A percentile compares a stretch with the other conserved stretches of the same genome.
Evolutionary conservation across 2,797 vertebrate species (phyloP).

Genomic region (Linurgus olivaceus): DNA sequence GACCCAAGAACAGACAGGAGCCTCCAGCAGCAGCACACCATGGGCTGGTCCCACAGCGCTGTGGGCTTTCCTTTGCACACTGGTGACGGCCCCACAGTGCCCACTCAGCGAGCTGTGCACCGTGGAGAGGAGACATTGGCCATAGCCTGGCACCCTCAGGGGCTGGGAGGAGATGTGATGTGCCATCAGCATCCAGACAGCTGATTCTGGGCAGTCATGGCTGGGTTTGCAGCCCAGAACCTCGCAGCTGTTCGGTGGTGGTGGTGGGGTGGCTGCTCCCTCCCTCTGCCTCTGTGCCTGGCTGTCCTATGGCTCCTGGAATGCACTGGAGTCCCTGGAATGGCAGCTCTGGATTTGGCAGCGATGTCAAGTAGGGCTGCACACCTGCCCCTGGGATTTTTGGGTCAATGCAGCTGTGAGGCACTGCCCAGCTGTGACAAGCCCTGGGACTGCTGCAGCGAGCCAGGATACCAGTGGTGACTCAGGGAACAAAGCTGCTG

Average conservation of each 20-base stretch:
- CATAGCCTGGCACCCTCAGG: neutral
- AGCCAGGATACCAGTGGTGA: accelerated
- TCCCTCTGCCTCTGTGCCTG: neutral
- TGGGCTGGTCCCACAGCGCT: accelerated
- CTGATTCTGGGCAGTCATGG: neutral
- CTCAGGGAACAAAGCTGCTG: neutral
- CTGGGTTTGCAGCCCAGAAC: neutral
- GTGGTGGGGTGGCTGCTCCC: neutral
- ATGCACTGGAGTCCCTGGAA: neutral
- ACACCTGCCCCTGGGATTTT: accelerated
- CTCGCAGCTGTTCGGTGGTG: neutral
- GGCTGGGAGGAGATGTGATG: neutral
- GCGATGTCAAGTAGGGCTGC: neutral
- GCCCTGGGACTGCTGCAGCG: accelerated
- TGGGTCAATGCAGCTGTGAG: accelerated
- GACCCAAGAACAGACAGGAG: neutral
- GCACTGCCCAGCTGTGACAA: neutral
- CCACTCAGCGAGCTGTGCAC: neutral
- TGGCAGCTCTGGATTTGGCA: neutral
- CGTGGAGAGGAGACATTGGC: accelerated
- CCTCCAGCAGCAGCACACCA: neutral
- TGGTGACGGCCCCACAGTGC: neutral
- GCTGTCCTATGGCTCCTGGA: neutral
- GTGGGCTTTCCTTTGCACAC: neutral
- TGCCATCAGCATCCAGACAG: neutral